A percentile compares a stretch with the other conserved stretches of the same genome.
Evolutionary conservation across 2,888 invertebrate species (phyloP).

Genomic region (Drosophila suboccidentalis): DNA sequence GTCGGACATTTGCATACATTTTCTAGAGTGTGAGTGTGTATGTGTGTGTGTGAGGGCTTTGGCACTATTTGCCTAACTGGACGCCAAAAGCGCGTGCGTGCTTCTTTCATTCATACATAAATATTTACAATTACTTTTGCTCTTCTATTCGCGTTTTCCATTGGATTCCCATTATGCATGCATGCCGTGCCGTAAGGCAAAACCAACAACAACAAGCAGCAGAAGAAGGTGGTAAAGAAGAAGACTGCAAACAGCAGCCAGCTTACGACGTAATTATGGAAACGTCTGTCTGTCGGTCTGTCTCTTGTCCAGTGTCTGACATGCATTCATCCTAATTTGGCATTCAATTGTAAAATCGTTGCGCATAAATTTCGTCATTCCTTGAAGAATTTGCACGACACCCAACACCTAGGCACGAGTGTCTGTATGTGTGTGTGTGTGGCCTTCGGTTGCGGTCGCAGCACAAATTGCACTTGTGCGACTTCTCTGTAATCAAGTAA

Average conservation of each 20-base stretch:
- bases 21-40: slow-evolving; percentile 3
- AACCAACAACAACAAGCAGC: slow-evolving; percentile 20
- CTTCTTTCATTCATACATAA: slow-evolving; percentile 58
- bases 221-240: slow-evolving; percentile 1
- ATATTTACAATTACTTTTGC: slow-evolving; percentile 57
- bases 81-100: slow-evolving; percentile 66
- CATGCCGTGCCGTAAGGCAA: slow-evolving; percentile 58
- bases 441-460: slow-evolving; percentile 69
- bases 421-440: slow-evolving; percentile 14
- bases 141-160: slow-evolving; percentile 22
- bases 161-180: slow-evolving; percentile 60
- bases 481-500: slow-evolving; percentile 59
- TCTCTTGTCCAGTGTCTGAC: slow-evolving; percentile 24
- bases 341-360: slow-evolving; percentile 69
- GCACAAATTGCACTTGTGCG: slow-evolving; percentile 62
- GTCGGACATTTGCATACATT: slow-evolving; percentile 48
- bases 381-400: slow-evolving; percentile 51
- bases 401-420: slow-evolving; percentile 27
- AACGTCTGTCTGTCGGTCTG: slow-evolving; percentile 13
- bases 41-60: slow-evolving; percentile 3
- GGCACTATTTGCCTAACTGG: slow-evolving; percentile 39
- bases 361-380: slow-evolving; percentile 68
- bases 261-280: slow-evolving; percentile 61
- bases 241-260: slow-evolving; percentile 19
- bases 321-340: slow-evolving; percentile 61